phyloP scores from a whole-genome alignment of 2,797 vertebrate species.

The Furcifer pardalis region DNA sequence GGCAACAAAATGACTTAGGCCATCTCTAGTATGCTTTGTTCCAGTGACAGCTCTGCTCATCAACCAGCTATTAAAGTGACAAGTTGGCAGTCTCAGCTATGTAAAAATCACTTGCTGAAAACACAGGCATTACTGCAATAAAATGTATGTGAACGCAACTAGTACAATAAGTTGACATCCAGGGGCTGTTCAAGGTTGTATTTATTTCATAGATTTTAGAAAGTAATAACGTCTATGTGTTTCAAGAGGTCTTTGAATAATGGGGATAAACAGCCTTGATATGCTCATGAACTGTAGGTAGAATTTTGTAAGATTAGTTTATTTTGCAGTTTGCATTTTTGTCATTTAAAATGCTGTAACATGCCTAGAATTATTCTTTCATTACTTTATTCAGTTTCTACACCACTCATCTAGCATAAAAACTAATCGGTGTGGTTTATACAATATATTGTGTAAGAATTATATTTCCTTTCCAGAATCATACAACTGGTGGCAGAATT shows the following conservation, averaged over 20 bases:
- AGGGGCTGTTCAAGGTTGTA: neutral
- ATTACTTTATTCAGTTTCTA: no score
- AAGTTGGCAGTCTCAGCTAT: neutral
- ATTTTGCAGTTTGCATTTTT: neutral
- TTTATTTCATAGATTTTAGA: neutral
- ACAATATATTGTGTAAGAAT: no score
- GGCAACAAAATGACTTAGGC: no score
- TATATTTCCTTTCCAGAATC: no score
- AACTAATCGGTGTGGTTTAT: no score
- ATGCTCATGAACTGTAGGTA: neutral
- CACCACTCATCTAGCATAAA: no score
- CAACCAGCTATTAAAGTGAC: neutral
- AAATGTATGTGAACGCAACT: neutral
- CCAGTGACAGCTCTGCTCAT: neutral
- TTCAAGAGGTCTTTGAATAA: neutral
- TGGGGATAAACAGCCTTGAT: neutral
- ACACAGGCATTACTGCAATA: neutral
- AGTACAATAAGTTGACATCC: neutral
- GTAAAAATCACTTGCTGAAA: neutral
- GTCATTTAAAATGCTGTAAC: neutral
- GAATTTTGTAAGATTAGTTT: neutral
- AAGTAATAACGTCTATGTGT: neutral
- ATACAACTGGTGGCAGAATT: no score
- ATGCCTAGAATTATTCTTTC: neutral
- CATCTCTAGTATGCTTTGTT: neutral